Evolutionary conservation across 2,888 invertebrate genomes (phyloP).

Genomic region (Drosophila testacea): DNA sequence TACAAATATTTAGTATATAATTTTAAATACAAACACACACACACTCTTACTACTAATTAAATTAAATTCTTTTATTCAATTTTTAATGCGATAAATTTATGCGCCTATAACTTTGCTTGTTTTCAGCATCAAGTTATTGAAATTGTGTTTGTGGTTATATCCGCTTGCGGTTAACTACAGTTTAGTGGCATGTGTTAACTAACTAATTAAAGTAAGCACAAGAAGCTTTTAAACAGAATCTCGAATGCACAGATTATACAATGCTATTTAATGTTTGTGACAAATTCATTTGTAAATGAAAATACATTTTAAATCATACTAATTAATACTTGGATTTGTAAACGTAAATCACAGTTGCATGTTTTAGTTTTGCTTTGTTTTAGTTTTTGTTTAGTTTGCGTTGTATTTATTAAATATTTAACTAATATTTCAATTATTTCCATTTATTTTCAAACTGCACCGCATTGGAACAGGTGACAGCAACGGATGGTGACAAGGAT

Average conservation of each 20-base stretch:
- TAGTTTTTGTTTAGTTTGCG: neutral
- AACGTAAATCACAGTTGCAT: neutral
- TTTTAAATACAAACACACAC: conserved; percentile 18
- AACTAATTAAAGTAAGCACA: conserved; percentile 43
- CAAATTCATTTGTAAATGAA: neutral
- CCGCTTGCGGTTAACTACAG: conserved; percentile 41
- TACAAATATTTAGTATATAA: conserved; percentile 30
- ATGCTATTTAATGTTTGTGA: neutral
- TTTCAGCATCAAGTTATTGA: conserved; percentile 11
- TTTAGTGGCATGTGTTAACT: conserved; percentile 38
- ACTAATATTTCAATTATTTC: conserved; percentile 41
- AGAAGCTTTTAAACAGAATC: neutral
- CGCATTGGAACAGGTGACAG: conserved; percentile 91
- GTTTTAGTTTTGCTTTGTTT: neutral
- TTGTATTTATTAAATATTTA: neutral
- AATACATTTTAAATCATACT: neutral
- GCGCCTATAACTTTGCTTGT: conserved; percentile 34
- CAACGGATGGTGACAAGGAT: conserved; percentile 98
- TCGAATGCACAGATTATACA: conserved; percentile 10
- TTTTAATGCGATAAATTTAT: conserved; percentile 54
- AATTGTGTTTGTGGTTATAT: conserved; percentile 45
- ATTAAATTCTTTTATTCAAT: conserved; percentile 56
- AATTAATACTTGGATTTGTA: conserved; percentile 22
- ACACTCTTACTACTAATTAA: conserved; percentile 56
- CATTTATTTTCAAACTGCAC: conserved; percentile 8